Evolutionary conservation across 2,113 vertebrate species (phyloP).

Genomic region (Ariopsis seemanni): DNA sequence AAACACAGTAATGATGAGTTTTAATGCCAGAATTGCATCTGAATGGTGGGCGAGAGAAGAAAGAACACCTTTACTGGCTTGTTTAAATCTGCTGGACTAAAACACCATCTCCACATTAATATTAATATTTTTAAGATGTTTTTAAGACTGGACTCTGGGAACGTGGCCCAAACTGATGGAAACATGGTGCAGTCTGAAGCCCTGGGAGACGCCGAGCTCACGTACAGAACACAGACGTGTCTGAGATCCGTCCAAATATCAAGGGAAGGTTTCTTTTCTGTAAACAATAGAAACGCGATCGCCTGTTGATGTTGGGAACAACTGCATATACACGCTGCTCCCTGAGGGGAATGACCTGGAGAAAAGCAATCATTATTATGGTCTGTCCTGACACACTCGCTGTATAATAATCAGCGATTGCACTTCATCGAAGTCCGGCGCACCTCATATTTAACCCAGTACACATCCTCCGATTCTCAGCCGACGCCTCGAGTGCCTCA

Average conservation of each 20-base stretch:
- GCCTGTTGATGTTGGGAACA: not conserved
- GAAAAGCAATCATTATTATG: not conserved
- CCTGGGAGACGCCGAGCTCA: not conserved
- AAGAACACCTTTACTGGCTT: not conserved
- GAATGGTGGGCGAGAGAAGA: constrained; percentile 3
- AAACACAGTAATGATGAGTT: not conserved
- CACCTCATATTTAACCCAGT: not conserved
- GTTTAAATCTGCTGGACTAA: not conserved
- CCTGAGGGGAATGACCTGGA: not conserved
- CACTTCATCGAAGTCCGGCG: not conserved
- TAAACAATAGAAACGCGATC: not conserved
- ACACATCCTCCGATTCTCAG: not conserved
- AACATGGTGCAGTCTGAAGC: not conserved
- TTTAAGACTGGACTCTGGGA: not conserved
- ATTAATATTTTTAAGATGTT: not conserved
- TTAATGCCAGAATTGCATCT: not conserved
- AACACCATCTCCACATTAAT: not conserved
- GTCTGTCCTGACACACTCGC: not conserved
- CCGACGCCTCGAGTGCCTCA: not conserved
- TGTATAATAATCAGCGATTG: not conserved
- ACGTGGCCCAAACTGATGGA: not conserved
- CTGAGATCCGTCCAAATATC: not conserved
- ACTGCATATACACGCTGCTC: not conserved
- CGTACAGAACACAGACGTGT: not conserved
- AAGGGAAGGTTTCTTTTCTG: not conserved